A percentile compares a stretch with the other conserved stretches of the same genome.
These are phyloP conservation scores for Myrmophylax atrothorax DNA, from an alignment of 2,113 vertebrate genomes.

Conservation along the genomic window DNA sequence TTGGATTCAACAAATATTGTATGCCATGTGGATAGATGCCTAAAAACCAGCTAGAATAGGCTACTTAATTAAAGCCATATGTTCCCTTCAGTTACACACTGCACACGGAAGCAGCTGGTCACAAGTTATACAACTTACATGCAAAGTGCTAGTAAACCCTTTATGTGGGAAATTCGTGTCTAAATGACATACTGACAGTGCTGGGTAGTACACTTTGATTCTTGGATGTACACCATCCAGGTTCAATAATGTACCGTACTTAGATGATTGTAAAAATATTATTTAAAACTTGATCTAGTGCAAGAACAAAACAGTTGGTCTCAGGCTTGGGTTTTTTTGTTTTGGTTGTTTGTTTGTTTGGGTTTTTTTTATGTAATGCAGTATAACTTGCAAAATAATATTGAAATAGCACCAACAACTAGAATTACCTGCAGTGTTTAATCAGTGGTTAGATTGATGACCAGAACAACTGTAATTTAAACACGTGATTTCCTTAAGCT, in stretches of 20 bases:
- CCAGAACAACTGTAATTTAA: background rate
- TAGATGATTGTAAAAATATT: background rate
- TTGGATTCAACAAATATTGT: slow-evolving; percentile 71
- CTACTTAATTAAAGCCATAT: slow-evolving; percentile 79
- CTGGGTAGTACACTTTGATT: background rate
- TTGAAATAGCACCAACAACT: background rate
- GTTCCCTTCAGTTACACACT: slow-evolving; percentile 62
- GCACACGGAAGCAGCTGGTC: slow-evolving; percentile 70
- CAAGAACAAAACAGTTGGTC: background rate
- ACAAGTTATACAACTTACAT: slow-evolving; percentile 64
- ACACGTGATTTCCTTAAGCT: background rate
- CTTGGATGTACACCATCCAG: background rate
- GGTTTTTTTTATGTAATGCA: background rate
- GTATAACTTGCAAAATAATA: background rate
- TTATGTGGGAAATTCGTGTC: slow-evolving; percentile 36
- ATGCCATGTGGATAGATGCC: slow-evolving; percentile 75
- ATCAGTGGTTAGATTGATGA: background rate
- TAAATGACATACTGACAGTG: slow-evolving; percentile 24
- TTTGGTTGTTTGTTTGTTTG: background rate
- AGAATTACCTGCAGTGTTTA: background rate
- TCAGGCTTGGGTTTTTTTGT: background rate
- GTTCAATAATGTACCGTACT: background rate
- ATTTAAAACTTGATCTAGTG: background rate
- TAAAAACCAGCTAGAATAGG: slow-evolving; percentile 74
- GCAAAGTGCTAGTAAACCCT: slow-evolving; percentile 55